These are phyloP conservation scores for Apistogramma diplotaenia DNA, from an alignment of 2,113 vertebrate genomes.

Conservation along the genomic window DNA sequence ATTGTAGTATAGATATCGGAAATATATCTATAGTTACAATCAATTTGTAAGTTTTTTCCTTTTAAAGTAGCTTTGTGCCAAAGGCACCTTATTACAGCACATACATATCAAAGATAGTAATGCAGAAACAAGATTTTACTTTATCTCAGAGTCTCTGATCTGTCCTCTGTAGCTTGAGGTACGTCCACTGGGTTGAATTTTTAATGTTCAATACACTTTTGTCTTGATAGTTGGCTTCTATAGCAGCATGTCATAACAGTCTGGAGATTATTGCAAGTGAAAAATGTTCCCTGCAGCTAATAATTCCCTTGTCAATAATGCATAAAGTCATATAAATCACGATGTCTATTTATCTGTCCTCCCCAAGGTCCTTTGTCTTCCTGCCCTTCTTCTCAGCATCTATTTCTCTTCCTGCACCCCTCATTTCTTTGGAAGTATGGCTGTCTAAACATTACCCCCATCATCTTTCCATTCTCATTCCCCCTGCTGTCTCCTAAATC, in stretches of 20 bases:
- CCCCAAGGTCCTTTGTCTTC: slow-evolving; percentile 38
- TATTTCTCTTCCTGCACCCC: slow-evolving; percentile 22
- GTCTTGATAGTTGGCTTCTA: slow-evolving; percentile 11
- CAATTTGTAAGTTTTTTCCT: not conserved
- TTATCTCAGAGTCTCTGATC: slow-evolving; percentile 18
- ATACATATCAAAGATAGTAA: slow-evolving; percentile 29
- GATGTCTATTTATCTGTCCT: slow-evolving; percentile 41
- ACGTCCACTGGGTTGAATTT: slow-evolving; percentile 27
- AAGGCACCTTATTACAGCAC: not conserved
- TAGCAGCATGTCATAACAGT: slow-evolving; percentile 39
- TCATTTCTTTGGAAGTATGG: slow-evolving; percentile 17
- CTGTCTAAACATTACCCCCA: slow-evolving; percentile 26
- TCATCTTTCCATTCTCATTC: slow-evolving; percentile 23
- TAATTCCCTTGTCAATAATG: slow-evolving; percentile 67
- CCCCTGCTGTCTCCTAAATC: slow-evolving; percentile 21
- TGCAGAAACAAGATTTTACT: not conserved
- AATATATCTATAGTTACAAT: not conserved
- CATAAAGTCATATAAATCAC: slow-evolving; percentile 61
- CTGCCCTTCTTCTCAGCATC: slow-evolving; percentile 5
- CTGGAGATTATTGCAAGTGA: slow-evolving; percentile 42
- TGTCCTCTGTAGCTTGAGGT: slow-evolving; percentile 17
- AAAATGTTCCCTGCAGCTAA: slow-evolving; percentile 44
- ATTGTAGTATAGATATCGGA: not conserved
- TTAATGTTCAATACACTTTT: slow-evolving; percentile 28
- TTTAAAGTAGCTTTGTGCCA: not conserved